Evolutionary conservation across 2,888 invertebrate genomes (phyloP).

Genomic region (Perithous albicinctus): DNA sequence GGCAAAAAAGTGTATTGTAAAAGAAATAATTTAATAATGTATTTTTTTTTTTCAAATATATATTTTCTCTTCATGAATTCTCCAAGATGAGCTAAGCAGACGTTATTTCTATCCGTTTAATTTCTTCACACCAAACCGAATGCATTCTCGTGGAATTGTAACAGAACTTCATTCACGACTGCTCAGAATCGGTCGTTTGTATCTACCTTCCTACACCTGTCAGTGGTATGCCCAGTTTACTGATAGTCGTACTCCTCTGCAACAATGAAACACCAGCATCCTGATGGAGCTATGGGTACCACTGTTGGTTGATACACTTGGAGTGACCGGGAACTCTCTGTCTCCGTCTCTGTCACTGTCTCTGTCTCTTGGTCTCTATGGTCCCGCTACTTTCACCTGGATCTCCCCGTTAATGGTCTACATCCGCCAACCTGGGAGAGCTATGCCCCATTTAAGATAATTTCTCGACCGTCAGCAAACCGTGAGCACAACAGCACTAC

Average conservation of each 20-base stretch:
- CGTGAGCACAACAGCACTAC: conserved; percentile 14
- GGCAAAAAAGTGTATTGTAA: no score
- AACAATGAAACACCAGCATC: neutral
- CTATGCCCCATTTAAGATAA: conserved; percentile 78
- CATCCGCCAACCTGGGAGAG: conserved; percentile 80
- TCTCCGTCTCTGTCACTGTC: conserved; percentile 38
- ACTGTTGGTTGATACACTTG: neutral
- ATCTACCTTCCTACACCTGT: conserved; percentile 13
- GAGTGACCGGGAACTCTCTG: conserved; percentile 31
- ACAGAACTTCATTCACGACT: neutral
- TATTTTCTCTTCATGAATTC: no score
- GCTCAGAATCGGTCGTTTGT: neutral
- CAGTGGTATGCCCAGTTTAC: neutral
- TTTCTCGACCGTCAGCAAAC: conserved; percentile 64
- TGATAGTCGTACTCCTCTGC: neutral
- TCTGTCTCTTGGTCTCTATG: conserved; percentile 59
- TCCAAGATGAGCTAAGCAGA: no score
- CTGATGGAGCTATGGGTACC: conserved; percentile 13
- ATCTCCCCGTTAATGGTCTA: conserved; percentile 78
- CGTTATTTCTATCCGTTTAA: neutral
- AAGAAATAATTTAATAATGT: no score
- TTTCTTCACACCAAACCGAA: neutral
- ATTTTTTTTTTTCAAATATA: no score
- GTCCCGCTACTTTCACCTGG: conserved; percentile 80
- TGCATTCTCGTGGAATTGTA: neutral